A percentile compares a stretch with the other conserved stretches of the same genome.
Conservation (phyloP, 1,140 invertebrate species). For the Vollenhovia emeryi region DNA sequence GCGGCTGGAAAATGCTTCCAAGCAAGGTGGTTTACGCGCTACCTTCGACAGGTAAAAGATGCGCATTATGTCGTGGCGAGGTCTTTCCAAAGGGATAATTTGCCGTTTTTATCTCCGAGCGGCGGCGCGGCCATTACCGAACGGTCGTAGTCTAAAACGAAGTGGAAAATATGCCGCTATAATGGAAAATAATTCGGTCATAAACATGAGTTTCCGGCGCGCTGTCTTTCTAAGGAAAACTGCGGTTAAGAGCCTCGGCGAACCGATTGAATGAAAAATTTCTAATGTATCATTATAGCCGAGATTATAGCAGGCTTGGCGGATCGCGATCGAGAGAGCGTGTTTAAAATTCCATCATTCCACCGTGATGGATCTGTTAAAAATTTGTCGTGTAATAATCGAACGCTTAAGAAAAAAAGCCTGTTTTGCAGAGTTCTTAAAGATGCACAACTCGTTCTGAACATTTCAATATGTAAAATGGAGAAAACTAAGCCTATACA, state of each 20-base stretch:
- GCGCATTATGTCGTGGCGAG: not conserved
- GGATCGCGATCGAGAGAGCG: not conserved
- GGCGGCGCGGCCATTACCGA: slow-evolving; percentile 7
- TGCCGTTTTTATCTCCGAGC: slow-evolving; percentile 9
- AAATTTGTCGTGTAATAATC: not conserved
- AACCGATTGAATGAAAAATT: slow-evolving; percentile 11
- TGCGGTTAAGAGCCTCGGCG: not conserved
- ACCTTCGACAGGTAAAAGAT: slow-evolving; percentile 8
- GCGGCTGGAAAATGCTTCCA: not conserved
- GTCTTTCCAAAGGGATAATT: slow-evolving; percentile 32
- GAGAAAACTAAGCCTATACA: not conserved
- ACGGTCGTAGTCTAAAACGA: not conserved
- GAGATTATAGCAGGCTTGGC: no score
- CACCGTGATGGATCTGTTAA: not conserved
- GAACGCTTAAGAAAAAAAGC: not conserved
- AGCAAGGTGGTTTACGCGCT: not conserved
- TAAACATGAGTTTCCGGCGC: slow-evolving; percentile 32
- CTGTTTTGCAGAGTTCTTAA: not conserved
- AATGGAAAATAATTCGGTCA: slow-evolving; percentile 21
- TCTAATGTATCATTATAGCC: not conserved
- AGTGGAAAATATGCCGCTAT: slow-evolving; percentile 41
- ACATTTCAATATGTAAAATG: not conserved
- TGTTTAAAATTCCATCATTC: not conserved
- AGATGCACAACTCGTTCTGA: not conserved
- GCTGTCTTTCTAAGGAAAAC: not conserved